Conservation (phyloP, 2,888 invertebrate genomes). For the Microplitis deprimator region DNA sequence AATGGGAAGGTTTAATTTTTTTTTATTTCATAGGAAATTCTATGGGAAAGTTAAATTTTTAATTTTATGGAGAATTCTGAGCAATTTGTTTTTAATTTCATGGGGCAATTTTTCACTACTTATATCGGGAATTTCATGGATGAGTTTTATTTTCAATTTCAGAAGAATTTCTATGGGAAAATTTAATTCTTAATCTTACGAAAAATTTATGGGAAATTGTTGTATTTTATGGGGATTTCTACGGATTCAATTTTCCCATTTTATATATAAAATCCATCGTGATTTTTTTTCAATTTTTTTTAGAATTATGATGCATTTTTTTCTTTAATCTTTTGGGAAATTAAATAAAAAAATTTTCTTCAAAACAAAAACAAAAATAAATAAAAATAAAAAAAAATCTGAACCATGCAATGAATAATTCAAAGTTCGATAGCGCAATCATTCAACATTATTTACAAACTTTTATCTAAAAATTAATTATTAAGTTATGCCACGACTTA, state of each 20-base stretch:
- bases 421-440: background rate
- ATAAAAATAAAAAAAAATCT: background rate
- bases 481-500: background rate
- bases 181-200: background rate
- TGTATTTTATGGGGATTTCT: no score
- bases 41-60: background rate
- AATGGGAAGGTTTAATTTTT: no score
- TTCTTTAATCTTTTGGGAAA: no score
- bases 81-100: background rate
- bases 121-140: background rate
- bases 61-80: background rate
- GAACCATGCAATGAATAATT: background rate
- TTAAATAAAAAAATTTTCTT: no score
- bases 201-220: background rate
- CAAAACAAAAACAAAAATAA: background rate
- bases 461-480: background rate
- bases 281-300: no score
- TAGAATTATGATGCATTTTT: no score
- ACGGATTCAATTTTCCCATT: no score
- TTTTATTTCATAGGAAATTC: no score
- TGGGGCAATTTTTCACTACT: no score
- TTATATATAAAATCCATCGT: no score
- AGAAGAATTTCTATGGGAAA: background rate
- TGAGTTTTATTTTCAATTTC: background rate
- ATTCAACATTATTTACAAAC: background rate